These are phyloP conservation scores for Parapristionchus giblindavisi DNA, from an alignment of 2,888 invertebrate genomes.

Conservation along the genomic window DNA sequence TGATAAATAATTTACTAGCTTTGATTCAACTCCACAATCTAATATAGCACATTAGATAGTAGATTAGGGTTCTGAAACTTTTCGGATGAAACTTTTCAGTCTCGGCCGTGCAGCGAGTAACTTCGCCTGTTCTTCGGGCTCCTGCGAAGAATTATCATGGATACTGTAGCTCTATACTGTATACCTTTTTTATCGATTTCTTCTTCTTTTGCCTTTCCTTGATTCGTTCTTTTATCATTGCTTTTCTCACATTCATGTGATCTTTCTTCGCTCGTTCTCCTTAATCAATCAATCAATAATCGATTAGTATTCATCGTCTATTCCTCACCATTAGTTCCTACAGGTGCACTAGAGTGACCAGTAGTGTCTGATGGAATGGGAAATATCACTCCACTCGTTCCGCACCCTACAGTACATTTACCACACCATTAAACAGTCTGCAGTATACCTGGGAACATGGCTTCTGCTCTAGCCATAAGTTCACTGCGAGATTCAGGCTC, in stretches of 20 bases:
- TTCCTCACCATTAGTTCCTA: conserved; percentile 22
- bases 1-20: no score
- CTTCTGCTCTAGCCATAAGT: neutral
- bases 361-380: conserved; percentile 2
- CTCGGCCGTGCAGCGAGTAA: no score
- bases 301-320: no score
- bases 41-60: no score
- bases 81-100: no score
- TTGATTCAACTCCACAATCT: no score
- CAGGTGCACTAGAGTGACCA: conserved; percentile 27
- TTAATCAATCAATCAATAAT: no score
- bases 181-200: neutral
- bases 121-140: no score
- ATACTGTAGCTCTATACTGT: no score
- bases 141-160: no score
- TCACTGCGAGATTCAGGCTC: no score
- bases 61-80: no score
- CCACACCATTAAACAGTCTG: neutral
- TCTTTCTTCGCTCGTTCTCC: neutral
- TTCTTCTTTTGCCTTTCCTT: neutral
- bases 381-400: neutral
- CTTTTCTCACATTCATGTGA: neutral
- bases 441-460: neutral
- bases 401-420: neutral
- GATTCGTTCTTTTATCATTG: neutral